Evolutionary conservation across 2,797 vertebrate genomes (phyloP), one percentile per base, ranked within the genome.

Genomic region (Galago senegalensis): DNA sequence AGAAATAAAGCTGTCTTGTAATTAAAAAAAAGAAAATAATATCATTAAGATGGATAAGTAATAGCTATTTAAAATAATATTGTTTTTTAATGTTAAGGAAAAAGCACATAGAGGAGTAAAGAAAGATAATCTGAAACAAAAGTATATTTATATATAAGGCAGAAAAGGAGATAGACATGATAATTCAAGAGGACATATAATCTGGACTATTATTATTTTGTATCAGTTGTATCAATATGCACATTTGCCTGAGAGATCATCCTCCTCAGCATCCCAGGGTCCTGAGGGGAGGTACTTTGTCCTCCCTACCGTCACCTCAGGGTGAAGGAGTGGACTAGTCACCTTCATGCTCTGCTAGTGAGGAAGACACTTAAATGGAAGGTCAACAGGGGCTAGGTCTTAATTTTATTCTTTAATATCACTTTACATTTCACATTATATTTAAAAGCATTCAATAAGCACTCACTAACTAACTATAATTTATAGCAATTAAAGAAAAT

Each of bases 21-120:
- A 40, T 85, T 94, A 40, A 40, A 43, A 43, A 43, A 43, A 43
- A 43, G 40, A 43, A 6, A 43, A 43, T 7, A 43, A 43, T 73
- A 79, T 29, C 10, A 60, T 5, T 88, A 65, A 75, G 31, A 70
- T 81, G 29, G 18, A 93, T 7, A 67, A 93, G 29, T 7, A 17
- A 89, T 40, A 81, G 87, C 40, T 76, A 94, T 40, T 95, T 88
- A 84, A 94, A 92, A 85, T n/a, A 96, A 60, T 69, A 92, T 17
- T 90, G 9, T 75, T 94, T 96, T 90, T 49, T 79, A 79, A 79
- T 34, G 69, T 73, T 87, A 58, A 90, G 70, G 53, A 94, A 80
- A 89, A 82, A 37, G 60, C 7, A 87, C 17, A 65, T 5, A 18
- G 18, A 46, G 20, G 20, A 60, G 12, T 93, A 43, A 69, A 93